Evolutionary conservation across 2,797 vertebrate species (phyloP).

Genomic region (Tauraco hartlaubi): DNA sequence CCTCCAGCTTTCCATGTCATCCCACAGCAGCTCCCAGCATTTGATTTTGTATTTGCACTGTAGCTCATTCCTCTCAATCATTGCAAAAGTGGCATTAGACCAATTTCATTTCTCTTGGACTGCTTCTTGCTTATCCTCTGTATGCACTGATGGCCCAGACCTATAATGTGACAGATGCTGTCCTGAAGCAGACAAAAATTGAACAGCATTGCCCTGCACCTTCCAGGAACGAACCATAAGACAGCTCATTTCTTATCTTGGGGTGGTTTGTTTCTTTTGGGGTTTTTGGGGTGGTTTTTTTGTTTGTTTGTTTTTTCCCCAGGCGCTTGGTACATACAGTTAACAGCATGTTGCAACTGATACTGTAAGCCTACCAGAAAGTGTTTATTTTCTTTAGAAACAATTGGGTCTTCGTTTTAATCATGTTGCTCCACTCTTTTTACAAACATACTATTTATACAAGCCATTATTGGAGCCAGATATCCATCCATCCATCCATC

Average conservation of each 20-base stretch:
- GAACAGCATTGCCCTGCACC: not conserved
- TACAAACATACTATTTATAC: not conserved
- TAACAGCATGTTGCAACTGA: not conserved
- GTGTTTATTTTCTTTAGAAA: not conserved
- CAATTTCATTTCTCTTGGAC: not conserved
- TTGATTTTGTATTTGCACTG: not conserved
- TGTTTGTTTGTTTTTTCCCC: not conserved
- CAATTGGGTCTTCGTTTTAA: not conserved
- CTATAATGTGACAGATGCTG: slow-evolving; percentile 20
- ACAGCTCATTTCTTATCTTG: not conserved
- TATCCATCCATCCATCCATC: not conserved
- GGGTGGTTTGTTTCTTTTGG: not conserved
- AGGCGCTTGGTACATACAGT: not conserved
- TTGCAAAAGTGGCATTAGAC: not conserved
- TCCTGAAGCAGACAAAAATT: not conserved
- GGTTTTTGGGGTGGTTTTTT: not conserved
- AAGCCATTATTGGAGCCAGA: not conserved
- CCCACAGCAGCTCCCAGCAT: not conserved
- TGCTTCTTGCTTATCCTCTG: not conserved
- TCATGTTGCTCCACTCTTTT: not conserved
- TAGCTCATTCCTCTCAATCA: slow-evolving; percentile 13
- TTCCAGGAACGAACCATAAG: not conserved
- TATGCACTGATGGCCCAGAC: not conserved
- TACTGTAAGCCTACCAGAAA: not conserved
- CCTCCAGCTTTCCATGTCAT: not conserved